Percentiles rank a stretch among this genome's conserved stretches.
Conservation (phyloP, 1,140 invertebrate species). For the Drosophila leontia region DNA sequence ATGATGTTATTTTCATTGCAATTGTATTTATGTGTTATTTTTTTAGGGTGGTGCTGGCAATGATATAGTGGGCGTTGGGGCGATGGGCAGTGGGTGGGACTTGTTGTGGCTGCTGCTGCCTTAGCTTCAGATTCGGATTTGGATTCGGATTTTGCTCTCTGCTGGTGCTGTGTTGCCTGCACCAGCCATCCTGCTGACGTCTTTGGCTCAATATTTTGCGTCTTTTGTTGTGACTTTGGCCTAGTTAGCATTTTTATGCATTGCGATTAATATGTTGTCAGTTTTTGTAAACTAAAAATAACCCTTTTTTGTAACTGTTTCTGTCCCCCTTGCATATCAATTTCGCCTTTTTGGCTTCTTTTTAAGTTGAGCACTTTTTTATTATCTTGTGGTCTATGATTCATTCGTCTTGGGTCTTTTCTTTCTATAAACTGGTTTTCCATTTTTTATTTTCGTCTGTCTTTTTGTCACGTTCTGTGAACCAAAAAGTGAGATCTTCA, state of each 20-base stretch:
- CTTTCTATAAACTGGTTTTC: slow-evolving; percentile 73
- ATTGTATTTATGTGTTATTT: not conserved
- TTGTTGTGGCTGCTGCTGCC: slow-evolving; percentile 30
- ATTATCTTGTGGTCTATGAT: slow-evolving; percentile 58
- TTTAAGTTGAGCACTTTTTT: slow-evolving; percentile 42
- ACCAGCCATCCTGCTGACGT: slow-evolving; percentile 68
- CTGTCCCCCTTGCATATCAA: slow-evolving; percentile 66
- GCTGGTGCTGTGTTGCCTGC: slow-evolving; percentile 30
- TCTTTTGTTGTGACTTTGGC: slow-evolving; percentile 67
- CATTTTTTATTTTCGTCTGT: slow-evolving; percentile 52
- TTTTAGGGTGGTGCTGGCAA: not conserved
- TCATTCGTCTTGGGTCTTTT: slow-evolving; percentile 53
- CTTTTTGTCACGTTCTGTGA: slow-evolving; percentile 76
- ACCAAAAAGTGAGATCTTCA: slow-evolving; percentile 70
- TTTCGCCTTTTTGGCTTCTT: slow-evolving; percentile 47
- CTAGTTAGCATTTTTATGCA: slow-evolving; percentile 55
- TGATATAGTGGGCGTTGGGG: slow-evolving; percentile 6
- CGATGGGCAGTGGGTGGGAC: not conserved
- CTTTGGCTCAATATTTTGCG: slow-evolving; percentile 62
- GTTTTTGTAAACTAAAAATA: not conserved
- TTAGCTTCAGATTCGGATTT: slow-evolving; percentile 9
- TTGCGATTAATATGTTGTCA: slow-evolving; percentile 48
- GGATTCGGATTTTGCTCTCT: not conserved
- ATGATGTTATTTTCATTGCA: not conserved
- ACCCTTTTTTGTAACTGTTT: slow-evolving; percentile 22